Evolutionary conservation across 1,140 invertebrate species (phyloP), one percentile per base, ranked within the genome.

Genomic region (Sesamia nonagrioides): DNA sequence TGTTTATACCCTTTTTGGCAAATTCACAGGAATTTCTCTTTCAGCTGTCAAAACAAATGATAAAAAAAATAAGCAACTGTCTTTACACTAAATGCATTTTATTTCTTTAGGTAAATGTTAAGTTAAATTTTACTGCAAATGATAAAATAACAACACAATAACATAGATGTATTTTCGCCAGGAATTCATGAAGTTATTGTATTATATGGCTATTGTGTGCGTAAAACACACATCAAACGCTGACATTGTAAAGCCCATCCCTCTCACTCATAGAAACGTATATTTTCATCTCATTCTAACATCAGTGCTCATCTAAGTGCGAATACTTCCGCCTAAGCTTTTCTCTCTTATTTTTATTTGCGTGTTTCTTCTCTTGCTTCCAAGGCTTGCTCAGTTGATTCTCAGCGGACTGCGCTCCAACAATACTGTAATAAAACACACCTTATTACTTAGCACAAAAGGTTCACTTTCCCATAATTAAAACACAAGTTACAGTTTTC

Each of bases 321-420:
- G 96, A 95, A 92, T 98, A 98, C 21, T 98, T 95, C 89, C 97
- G 95, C 86, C 98, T 96, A n/a, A 98, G 88, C 92, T 99, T 99
- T 89, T 99, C 98, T 82, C 96, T 96, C 88, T 98, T 98, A 68
- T 98, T 97, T 85, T 97, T 97, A 88, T 98, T 98, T 18, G 96
- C 95, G 88, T 98, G 97, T 91, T 96, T 97, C 85, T 97, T 97
- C 5, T 96, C 95, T 85, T 96, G 96, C 86, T 98, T 98, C 97
- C 98, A 98, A 6, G 98, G 97, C 93, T 98, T 98, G 21, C 92
- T 88, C 35, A 91, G 33, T 18, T 80, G 82, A 17, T 79, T 86
- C 6, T 82, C 90, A 0, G 79, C 82, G 77, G 84, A 79, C 78
- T 91, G 87, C 63, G 83, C 81, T 79, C 93, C 81, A 82, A 91